These are phyloP conservation scores for Monoplex corrugatus DNA, from an alignment of 2,888 invertebrate species.

Conservation along the genomic window DNA sequence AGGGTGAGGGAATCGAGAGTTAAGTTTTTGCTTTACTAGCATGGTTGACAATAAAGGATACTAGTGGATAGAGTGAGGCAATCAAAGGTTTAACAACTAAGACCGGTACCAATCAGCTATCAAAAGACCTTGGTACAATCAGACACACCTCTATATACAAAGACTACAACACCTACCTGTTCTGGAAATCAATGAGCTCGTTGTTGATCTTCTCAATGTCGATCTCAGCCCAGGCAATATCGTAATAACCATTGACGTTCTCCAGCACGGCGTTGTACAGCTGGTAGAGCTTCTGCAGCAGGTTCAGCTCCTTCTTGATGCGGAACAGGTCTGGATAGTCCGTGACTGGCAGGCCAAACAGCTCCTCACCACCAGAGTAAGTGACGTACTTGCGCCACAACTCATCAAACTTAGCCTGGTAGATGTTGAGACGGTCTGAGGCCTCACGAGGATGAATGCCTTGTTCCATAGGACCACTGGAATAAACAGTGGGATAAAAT, in stretches of 20 bases:
- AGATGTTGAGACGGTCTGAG: slow-evolving; percentile 92
- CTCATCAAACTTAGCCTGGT: slow-evolving; percentile 92
- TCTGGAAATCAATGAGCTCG: slow-evolving; percentile 98
- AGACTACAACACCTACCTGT: slow-evolving; percentile 86
- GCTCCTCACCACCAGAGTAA: slow-evolving; percentile 96
- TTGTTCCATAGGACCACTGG: slow-evolving; percentile 94
- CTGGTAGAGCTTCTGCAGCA: slow-evolving; percentile 97
- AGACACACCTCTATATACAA: too few relatives aligned
- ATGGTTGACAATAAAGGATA: too few relatives aligned
- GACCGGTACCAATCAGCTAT: too few relatives aligned
- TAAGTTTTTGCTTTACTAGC: too few relatives aligned
- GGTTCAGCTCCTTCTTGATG: slow-evolving; percentile 94
- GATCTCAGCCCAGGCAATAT: slow-evolving; percentile 97
- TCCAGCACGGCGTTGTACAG: slow-evolving; percentile 98
- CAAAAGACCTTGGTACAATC: too few relatives aligned
- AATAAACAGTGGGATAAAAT: neutral
- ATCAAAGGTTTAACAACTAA: too few relatives aligned
- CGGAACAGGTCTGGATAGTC: slow-evolving; percentile 96
- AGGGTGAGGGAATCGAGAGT: too few relatives aligned
- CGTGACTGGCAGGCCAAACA: slow-evolving; percentile 94
- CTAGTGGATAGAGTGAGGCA: too few relatives aligned
- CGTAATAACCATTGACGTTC: slow-evolving; percentile 96
- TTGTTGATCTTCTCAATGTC: slow-evolving; percentile 99
- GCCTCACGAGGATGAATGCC: slow-evolving; percentile 96
- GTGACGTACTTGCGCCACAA: slow-evolving; percentile 97